A percentile compares a stretch with the other conserved stretches of the same genome.
phyloP scores from a whole-genome alignment of 53 echinoderm and acorn worm genomes.

The Paracentrotus lividus region DNA sequence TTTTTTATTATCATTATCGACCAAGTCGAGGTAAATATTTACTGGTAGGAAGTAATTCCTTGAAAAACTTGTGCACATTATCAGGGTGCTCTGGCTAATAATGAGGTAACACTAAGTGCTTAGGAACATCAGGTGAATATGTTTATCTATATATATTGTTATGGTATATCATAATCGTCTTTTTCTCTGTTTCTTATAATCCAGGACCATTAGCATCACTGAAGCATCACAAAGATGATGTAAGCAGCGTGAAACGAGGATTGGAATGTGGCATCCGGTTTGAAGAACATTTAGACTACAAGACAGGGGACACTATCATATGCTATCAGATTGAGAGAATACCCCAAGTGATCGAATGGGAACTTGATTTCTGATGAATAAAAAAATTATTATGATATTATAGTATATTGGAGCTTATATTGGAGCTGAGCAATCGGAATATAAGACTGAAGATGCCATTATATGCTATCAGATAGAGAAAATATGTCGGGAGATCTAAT shows the following conservation, averaged over 20 bases:
- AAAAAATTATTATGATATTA: neutral
- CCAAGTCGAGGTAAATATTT: too few relatives aligned
- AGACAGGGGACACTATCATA: constrained; percentile 84
- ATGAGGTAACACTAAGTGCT: neutral
- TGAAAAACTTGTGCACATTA: too few relatives aligned
- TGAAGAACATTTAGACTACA: constrained; percentile 81
- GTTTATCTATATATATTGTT: neutral
- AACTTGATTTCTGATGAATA: constrained; percentile 83
- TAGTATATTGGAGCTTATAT: neutral
- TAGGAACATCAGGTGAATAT: neutral
- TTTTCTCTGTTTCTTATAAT: neutral
- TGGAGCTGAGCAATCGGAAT: neutral
- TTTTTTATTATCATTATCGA: too few relatives aligned
- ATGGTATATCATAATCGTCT: neutral
- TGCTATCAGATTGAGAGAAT: constrained; percentile 83
- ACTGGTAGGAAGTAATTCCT: too few relatives aligned
- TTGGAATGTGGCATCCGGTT: constrained; percentile 95
- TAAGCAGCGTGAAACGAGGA: constrained; percentile 80
- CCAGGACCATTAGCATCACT: constrained; percentile 89
- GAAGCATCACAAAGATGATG: constrained; percentile 95
- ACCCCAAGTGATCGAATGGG: constrained; percentile 90
- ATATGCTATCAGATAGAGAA: neutral
- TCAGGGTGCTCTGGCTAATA: too few relatives aligned
- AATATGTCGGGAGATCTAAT: constrained; percentile 81
- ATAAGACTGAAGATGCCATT: neutral